Percentiles rank a stretch among this genome's conserved stretches.
phyloP scores from a whole-genome alignment of 2,888 invertebrate species.

The Celastrina argiolus region DNA sequence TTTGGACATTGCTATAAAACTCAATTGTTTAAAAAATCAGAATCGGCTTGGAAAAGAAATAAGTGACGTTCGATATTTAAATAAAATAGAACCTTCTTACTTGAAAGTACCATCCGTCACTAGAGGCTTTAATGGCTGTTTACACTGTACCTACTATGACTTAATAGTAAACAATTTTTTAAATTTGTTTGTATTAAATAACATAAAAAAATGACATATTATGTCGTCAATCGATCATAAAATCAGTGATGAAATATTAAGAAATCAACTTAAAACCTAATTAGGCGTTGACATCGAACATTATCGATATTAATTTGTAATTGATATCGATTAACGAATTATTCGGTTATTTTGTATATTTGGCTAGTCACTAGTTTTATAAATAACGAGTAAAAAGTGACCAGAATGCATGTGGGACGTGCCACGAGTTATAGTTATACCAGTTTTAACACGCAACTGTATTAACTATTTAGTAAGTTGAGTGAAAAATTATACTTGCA shows the following conservation, averaged over 20 bases:
- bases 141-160: too few species aligned
- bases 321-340: slow-evolving; percentile 2
- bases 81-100: too few species aligned
- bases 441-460: slow-evolving; percentile 3
- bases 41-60: too few species aligned
- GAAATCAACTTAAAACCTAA: not conserved
- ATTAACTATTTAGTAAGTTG: not conserved
- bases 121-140: too few species aligned
- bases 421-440: not conserved
- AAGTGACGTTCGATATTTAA: too few species aligned
- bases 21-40: too few species aligned
- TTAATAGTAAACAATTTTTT: too few species aligned
- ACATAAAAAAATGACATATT: too few species aligned
- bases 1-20: not conserved
- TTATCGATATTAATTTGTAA: not conserved
- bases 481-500: not conserved
- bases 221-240: not conserved
- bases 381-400: not conserved
- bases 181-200: too few species aligned
- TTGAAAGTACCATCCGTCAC: too few species aligned
- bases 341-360: slow-evolving; percentile 1
- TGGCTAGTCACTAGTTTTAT: slow-evolving; percentile 7
- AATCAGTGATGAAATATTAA: not conserved
- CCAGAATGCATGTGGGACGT: slow-evolving; percentile 1
- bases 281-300: not conserved